Base-by-base conservation (phyloP, 2,888 invertebrate species). In the Melipona bicolor region DNA sequence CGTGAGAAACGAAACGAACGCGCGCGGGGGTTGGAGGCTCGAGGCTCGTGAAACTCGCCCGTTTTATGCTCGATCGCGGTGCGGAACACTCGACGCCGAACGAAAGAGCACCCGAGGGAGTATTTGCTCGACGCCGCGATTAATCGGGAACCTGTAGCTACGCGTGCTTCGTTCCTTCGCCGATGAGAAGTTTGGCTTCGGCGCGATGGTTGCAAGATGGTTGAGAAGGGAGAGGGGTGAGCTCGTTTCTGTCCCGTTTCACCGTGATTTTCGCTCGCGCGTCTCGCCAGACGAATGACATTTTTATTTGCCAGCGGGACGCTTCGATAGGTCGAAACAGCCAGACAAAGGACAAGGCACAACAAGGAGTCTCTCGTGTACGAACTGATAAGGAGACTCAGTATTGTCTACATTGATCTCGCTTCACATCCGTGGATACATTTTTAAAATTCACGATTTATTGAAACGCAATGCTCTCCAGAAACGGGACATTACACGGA, bases 121-220 rank as follows among this genome's bases (percentile, higher is more conserved):
- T 68, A 74, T 79, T 75, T 17, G 65, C 67, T 70, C 77, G 68
- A 59, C 52, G 69, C 70, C 71, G 24, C 83, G 77, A 84, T 85
- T 85, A 85, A 85, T 84, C 80, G 75, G 52, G 76, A 77, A 79
- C 74, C 70, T 75, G 79, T 77, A 59, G 69, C 56, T 79, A 68
- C 65, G 69, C 49, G 70, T 17, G 64, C 24, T 15, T 43, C 77
- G 64, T 65, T 27, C 50, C 11, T 61, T 21, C 36, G 9, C 21
- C 59, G 32, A 21, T 36, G 52, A 43, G 43, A 77, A 36, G 49
- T 72, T 77, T 2, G 11, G 50, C 19, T 15, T 11, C 36, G 21
- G 36, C 21, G 56, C 11, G 17, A 4, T 11, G 27, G 17, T 5
- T 32, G 62, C 21, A 24, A 61, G 65, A 61, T 36, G 24, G 59